Evolutionary conservation across 2,113 vertebrate genomes (phyloP).

Genomic region (Brachirus orientalis): DNA sequence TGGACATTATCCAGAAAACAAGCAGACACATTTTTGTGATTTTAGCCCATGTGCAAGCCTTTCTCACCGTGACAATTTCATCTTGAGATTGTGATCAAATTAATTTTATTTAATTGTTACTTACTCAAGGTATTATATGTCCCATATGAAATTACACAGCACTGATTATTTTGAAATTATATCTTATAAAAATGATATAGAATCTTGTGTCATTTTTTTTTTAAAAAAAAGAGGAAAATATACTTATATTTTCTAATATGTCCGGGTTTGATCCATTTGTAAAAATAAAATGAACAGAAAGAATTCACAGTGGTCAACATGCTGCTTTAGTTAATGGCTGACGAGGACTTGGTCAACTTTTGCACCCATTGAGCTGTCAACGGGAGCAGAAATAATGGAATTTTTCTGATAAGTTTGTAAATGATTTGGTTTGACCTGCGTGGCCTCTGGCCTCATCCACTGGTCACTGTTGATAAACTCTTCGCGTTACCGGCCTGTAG

Average conservation of each 20-base stretch:
- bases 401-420: constrained; percentile 93
- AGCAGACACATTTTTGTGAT: not conserved
- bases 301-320: constrained; percentile 25
- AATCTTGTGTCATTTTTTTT: not conserved
- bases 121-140: not conserved
- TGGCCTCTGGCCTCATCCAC: constrained; percentile 85
- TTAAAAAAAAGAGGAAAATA: not conserved
- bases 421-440: constrained; percentile 92
- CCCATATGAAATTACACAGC: not conserved
- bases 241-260: not conserved
- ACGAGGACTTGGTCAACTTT: constrained; percentile 87
- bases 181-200: too few relatives aligned
- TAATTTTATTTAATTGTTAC: not conserved
- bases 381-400: constrained; percentile 92
- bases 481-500: not conserved
- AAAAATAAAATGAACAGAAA: not conserved
- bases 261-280: constrained; percentile 9
- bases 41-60: not conserved
- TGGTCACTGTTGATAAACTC: constrained; percentile 19
- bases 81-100: not conserved
- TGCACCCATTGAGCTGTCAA: constrained; percentile 89
- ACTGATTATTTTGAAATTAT: too few relatives aligned
- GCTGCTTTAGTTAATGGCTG: constrained; percentile 80
- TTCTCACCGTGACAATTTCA: not conserved
- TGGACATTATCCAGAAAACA: not conserved